Evolutionary conservation across 2,113 vertebrate genomes (phyloP).

Genomic region (Phoenicopterus ruber): DNA sequence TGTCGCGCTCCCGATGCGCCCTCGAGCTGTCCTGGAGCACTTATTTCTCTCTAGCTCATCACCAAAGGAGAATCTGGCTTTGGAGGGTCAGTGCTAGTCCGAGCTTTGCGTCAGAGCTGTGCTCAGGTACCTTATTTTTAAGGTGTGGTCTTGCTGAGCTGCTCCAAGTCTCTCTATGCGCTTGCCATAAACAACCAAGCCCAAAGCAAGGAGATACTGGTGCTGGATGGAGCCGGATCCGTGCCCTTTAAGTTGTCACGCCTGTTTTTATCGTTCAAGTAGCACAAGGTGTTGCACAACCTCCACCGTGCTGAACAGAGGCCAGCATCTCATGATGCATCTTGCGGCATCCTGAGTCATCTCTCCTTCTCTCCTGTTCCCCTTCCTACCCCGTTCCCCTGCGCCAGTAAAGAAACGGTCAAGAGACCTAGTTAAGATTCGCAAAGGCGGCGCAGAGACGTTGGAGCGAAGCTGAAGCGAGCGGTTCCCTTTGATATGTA

Average conservation of each 20-base stretch:
- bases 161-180: neutral
- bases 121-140: neutral
- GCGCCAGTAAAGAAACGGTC: neutral
- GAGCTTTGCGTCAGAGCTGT: neutral
- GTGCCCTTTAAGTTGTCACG: neutral
- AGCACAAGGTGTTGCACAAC: neutral
- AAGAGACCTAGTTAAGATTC: conserved; percentile 17
- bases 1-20: neutral
- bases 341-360: conserved; percentile 9
- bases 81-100: neutral
- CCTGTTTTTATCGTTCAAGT: neutral
- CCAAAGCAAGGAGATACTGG: neutral
- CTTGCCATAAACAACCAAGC: neutral
- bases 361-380: neutral
- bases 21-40: neutral
- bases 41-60: neutral
- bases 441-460: neutral
- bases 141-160: neutral
- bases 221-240: neutral
- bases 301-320: neutral
- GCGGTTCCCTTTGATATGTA: conserved; percentile 33
- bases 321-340: neutral
- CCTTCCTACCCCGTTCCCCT: neutral
- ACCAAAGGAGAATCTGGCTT: neutral
- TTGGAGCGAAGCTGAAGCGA: neutral